A percentile compares a stretch with the other conserved stretches of the same genome.
These are phyloP conservation scores for Leuciscus waleckii DNA, from an alignment of 2,797 vertebrate genomes.

Conservation along the genomic window DNA sequence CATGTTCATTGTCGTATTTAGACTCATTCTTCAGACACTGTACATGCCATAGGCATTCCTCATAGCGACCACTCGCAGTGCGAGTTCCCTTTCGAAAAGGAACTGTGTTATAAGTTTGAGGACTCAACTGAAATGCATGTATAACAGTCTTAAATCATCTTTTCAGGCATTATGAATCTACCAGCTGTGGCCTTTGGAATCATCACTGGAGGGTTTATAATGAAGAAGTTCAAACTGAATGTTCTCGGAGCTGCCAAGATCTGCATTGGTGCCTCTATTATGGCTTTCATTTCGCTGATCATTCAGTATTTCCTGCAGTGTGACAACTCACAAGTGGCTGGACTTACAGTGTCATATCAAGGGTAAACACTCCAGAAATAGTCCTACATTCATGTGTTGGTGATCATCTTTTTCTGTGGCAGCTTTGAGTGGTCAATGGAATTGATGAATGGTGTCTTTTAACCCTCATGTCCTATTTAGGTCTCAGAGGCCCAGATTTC, in stretches of 20 bases:
- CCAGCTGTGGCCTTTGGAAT: constrained; percentile 94
- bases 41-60: too few species aligned
- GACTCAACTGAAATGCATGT: background rate
- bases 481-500: background rate
- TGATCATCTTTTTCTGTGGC: background rate
- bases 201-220: constrained; percentile 87
- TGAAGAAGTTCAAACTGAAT: constrained; percentile 88
- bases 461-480: background rate
- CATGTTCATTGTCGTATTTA: too few species aligned
- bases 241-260: constrained; percentile 86
- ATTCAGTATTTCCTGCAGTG: constrained; percentile 85
- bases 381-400: background rate
- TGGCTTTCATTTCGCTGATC: constrained; percentile 80
- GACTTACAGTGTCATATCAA: constrained; percentile 87
- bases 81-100: too few species aligned
- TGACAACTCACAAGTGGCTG: constrained; percentile 85
- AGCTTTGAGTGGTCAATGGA: background rate
- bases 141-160: background rate
- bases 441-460: background rate
- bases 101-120: background rate
- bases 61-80: too few species aligned
- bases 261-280: constrained; percentile 74
- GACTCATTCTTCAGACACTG: too few species aligned
- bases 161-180: constrained; percentile 88
- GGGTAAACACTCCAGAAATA: constrained; percentile 77